Evolutionary conservation across 2,797 vertebrate species (phyloP).

Genomic region (Anabacerthia variegaticeps): DNA sequence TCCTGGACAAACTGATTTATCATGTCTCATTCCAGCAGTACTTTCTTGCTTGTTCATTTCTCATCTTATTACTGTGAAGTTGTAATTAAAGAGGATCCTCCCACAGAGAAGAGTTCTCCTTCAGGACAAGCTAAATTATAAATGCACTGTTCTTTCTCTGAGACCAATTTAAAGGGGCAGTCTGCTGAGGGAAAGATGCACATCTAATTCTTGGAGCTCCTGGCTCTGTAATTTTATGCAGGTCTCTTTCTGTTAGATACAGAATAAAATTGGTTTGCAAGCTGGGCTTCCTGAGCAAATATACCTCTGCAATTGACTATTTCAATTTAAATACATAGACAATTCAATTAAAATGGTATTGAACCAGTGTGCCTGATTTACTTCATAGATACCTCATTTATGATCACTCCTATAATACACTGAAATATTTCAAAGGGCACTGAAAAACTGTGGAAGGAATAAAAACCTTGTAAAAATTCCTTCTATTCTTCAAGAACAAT

Average conservation of each 20-base stretch:
- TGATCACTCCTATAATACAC: not conserved
- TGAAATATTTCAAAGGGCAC: not conserved
- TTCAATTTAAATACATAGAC: constrained; percentile 60
- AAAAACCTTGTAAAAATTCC: not conserved
- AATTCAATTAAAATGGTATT: constrained; percentile 63
- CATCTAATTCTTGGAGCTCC: constrained; percentile 4
- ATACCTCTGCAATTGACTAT: constrained; percentile 33
- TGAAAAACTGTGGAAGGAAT: not conserved
- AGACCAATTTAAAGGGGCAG: constrained; percentile 52
- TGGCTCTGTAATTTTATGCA: constrained; percentile 29
- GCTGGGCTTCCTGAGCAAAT: constrained; percentile 12
- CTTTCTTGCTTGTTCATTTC: constrained; percentile 73
- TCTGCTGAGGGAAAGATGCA: constrained; percentile 11
- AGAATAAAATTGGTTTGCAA: constrained; percentile 41
- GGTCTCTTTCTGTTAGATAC: constrained; percentile 16
- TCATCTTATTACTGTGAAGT: constrained; percentile 77
- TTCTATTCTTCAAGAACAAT: not conserved
- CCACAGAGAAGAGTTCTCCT: constrained; percentile 70
- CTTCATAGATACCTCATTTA: not conserved
- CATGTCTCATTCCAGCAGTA: constrained; percentile 71
- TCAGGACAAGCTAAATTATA: constrained; percentile 74
- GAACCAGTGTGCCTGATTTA: constrained; percentile 48
- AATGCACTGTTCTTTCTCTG: constrained; percentile 59
- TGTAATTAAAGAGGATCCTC: constrained; percentile 80
- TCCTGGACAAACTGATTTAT: constrained; percentile 73